Evolutionary conservation across 2,113 vertebrate species (phyloP), one percentile per base, ranked within the genome.

Genomic region (Chloropsis cyanopogon): DNA sequence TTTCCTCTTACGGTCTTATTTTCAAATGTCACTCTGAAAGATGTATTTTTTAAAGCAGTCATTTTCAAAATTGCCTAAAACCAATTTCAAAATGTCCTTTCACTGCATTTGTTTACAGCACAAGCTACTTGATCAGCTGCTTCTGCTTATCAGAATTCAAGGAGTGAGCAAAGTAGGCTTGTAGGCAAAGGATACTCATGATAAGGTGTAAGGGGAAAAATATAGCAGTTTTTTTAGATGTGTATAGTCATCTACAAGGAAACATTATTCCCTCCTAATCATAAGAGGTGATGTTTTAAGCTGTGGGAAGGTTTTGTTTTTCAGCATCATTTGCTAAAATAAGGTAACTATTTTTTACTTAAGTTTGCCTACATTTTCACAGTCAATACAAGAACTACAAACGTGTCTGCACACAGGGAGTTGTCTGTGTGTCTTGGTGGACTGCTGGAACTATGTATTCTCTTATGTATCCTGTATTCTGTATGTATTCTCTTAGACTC

Each of bases 101-200:
- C 11, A 28, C 15, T 89, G 25, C 22, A 61, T 81, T 65, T 92
- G 44, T 79, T 92, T 84, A 90, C 52, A 82, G 44, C 47, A 42
- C 14, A 54, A 84, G 7, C n/a, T 59, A 53, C 22, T 70, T 9
- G 6, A 52, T 37, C 77, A 73, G 64, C 60, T 84, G 31, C 31
- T 86, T 77, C 82, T 82, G 59, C 78, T 90, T 92, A 82, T 82
- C 60, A 91, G 69, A 90, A 84, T 49, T 86, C 37, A 82, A 52
- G 28, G 46, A 85, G 21, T 25, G 35, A 88, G 31, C 68, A 39
- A 76, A 82, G 42, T 29, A 69, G 56, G 11, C 31, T 76, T 63
- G 42, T 56, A 78, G 53, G n/a, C 46, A 84, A 72, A 72, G 33
- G 37, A 44, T 21, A 80, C 9, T 52, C 37, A 11, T 5, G 20